Conservation (phyloP, 2,888 invertebrate species). For the Eupithecia centaureata region DNA sequence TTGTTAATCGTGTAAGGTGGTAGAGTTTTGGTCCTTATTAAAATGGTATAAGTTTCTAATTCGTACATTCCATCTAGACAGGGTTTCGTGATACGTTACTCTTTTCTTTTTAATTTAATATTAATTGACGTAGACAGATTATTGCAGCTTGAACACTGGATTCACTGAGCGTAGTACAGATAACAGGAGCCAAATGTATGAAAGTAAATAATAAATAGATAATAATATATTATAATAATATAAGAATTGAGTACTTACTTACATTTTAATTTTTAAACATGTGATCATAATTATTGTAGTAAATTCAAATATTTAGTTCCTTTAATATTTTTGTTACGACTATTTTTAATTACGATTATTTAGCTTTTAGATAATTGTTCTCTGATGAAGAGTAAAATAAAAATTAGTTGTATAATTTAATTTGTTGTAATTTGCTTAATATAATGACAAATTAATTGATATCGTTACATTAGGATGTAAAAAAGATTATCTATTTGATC, state of each 20-base stretch:
- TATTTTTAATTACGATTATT: conserved; percentile 76
- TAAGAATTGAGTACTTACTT: conserved; percentile 72
- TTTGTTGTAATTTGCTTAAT: conserved; percentile 82
- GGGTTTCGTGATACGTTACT: conserved; percentile 48
- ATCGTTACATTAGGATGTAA: conserved; percentile 83
- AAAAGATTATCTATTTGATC: conserved; percentile 85
- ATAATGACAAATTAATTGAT: conserved; percentile 83
- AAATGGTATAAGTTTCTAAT: conserved; percentile 50
- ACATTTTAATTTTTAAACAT: conserved; percentile 73
- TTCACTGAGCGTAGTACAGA: conserved; percentile 54
- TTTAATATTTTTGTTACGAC: conserved; percentile 74
- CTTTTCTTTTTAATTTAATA: conserved; percentile 35
- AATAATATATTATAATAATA: conserved; percentile 67
- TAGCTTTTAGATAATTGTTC: conserved; percentile 78
- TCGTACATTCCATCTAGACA: conserved; percentile 46
- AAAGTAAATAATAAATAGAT: conserved; percentile 62
- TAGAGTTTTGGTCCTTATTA: conserved; percentile 49
- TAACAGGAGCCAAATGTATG: conserved; percentile 80
- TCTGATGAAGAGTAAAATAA: conserved; percentile 76
- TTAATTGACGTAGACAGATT: conserved; percentile 14
- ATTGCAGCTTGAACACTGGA: conserved; percentile 53
- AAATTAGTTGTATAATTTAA: conserved; percentile 78
- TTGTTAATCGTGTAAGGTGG: conserved; percentile 72
- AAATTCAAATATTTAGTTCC: conserved; percentile 81
- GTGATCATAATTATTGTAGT: conserved; percentile 71